Conservation (phyloP, 2,888 invertebrate genomes). For the Lasioglossum pauxillum region DNA sequence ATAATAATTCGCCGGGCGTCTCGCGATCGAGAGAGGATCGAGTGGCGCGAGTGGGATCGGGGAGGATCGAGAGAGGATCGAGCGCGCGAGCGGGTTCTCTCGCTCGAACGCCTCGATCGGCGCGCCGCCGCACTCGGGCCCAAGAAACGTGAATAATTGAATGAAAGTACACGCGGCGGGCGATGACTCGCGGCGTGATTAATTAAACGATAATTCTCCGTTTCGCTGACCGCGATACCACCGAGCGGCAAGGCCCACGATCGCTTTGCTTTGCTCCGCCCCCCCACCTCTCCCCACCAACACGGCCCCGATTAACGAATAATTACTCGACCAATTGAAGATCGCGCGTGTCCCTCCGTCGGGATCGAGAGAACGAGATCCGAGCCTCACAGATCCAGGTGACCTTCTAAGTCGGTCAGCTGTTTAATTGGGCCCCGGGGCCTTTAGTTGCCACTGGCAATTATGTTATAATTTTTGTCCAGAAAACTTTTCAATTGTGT, state of each 20-base stretch:
- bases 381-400: background rate
- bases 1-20: conserved; percentile 43
- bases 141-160: conserved; percentile 45
- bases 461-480: background rate
- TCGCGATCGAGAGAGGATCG: conserved; percentile 9
- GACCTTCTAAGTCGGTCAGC: conserved; percentile 20
- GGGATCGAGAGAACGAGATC: background rate
- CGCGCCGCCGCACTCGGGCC: background rate
- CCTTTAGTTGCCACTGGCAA: background rate
- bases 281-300: background rate
- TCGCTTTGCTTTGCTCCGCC: background rate
- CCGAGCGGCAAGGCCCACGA: background rate
- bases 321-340: conserved; percentile 33
- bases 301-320: conserved; percentile 30
- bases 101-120: conserved; percentile 20
- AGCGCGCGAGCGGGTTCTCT: background rate
- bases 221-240: conserved; percentile 20
- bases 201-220: conserved; percentile 41
- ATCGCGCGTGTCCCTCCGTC: conserved; percentile 26
- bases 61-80: background rate
- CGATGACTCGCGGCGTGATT: conserved; percentile 34
- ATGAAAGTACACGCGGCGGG: conserved; percentile 34
- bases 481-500: background rate
- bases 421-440: conserved; percentile 1
- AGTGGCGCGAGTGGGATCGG: background rate